These are phyloP conservation scores for Busseola fusca DNA, from an alignment of 2,888 invertebrate species.

Conservation along the genomic window DNA sequence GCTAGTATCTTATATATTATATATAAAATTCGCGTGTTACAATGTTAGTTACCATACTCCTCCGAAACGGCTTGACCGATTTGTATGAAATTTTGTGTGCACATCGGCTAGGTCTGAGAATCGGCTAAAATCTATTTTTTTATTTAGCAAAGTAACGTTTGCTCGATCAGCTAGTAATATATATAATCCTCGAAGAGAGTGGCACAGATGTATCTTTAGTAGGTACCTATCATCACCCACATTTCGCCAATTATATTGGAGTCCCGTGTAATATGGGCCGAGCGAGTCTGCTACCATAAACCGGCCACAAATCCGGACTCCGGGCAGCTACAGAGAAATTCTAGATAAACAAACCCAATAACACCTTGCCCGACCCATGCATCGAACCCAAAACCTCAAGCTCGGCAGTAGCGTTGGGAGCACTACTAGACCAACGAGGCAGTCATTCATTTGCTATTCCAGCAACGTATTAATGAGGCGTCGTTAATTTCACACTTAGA, in stretches of 20 bases:
- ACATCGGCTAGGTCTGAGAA: too few species aligned
- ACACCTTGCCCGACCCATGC: background rate
- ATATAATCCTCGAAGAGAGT: too few species aligned
- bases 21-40: too few species aligned
- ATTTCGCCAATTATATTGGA: background rate
- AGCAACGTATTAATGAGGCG: background rate
- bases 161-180: too few species aligned
- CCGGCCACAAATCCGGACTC: background rate
- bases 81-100: too few species aligned
- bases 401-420: background rate
- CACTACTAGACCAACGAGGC: background rate
- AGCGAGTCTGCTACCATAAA: background rate
- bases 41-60: too few species aligned
- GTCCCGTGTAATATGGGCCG: background rate
- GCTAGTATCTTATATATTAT: too few species aligned
- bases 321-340: background rate
- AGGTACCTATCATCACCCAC: background rate
- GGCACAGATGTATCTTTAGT: background rate
- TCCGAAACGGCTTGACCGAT: too few species aligned
- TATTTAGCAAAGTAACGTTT: too few species aligned
- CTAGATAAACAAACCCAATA: background rate
- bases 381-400: background rate
- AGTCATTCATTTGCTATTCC: background rate
- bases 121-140: too few species aligned
- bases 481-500: conserved; percentile 3